phyloP scores from a whole-genome alignment of 2,797 vertebrate species.

The Gambusia yucatana region DNA sequence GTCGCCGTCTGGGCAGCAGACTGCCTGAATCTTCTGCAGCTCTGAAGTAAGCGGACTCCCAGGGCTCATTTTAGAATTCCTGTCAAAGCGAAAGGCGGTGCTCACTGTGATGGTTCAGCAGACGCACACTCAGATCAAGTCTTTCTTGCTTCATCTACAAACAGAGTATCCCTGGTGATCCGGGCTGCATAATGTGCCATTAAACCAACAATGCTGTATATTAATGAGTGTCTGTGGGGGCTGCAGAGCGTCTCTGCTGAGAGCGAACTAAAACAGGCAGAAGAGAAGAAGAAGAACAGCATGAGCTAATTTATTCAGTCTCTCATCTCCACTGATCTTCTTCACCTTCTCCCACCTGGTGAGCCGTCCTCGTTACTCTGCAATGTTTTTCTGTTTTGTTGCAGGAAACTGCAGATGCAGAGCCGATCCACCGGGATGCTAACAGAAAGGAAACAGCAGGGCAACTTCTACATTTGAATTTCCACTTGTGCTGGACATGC shows the following conservation, averaged over 20 bases:
- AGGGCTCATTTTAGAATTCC: constrained; percentile 5
- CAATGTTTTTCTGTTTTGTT: constrained; percentile 32
- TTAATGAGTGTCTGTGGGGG: constrained; percentile 12
- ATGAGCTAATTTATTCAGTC: constrained; percentile 6
- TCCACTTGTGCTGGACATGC: background rate
- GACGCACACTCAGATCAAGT: background rate
- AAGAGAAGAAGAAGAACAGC: constrained; percentile 5
- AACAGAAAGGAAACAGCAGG: constrained; percentile 21
- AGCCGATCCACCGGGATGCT: constrained; percentile 21
- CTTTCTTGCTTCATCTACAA: constrained; percentile 12
- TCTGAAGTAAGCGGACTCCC: constrained; percentile 7
- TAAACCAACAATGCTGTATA: constrained; percentile 20
- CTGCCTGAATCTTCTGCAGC: background rate
- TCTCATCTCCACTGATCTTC: constrained; percentile 2
- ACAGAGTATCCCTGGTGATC: constrained; percentile 7
- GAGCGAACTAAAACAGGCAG: background rate
- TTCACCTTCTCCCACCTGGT: constrained; percentile 9
- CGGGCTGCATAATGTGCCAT: constrained; percentile 24
- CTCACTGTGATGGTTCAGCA: constrained; percentile 3
- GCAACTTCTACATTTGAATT: constrained; percentile 36
- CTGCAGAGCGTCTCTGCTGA: background rate
- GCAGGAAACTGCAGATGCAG: constrained; percentile 29
- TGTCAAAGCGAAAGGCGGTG: background rate
- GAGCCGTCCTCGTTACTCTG: constrained; percentile 4
- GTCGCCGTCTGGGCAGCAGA: background rate